Conservation (phyloP, 2,888 invertebrate species). For the Sclerodermus sp. region DNA sequence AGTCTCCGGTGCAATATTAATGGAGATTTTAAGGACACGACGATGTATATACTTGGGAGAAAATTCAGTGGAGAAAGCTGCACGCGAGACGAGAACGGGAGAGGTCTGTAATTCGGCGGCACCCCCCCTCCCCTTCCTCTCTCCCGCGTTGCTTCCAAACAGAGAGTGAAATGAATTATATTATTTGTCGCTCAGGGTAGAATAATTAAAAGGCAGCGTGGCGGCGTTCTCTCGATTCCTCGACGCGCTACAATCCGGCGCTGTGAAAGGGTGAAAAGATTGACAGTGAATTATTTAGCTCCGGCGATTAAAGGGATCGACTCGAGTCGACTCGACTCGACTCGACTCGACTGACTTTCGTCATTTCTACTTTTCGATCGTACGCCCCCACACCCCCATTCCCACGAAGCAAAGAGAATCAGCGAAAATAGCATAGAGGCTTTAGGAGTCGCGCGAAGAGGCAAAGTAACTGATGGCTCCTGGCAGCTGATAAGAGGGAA, state of each 20-base stretch:
- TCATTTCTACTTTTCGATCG: no score
- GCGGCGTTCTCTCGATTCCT: constrained; percentile 18
- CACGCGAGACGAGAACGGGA: not conserved
- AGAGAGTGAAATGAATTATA: constrained; percentile 52
- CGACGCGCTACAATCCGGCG: constrained; percentile 17
- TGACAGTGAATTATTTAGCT: constrained; percentile 55
- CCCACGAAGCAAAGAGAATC: no score
- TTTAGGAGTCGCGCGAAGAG: no score
- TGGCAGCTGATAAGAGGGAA: not conserved
- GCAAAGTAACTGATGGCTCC: no score
- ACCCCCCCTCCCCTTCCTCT: constrained; percentile 30
- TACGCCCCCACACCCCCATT: no score
- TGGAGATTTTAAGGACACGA: not conserved
- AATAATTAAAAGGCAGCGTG: constrained; percentile 49
- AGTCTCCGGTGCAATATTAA: no score
- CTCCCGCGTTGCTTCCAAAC: constrained; percentile 35
- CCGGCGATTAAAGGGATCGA: constrained; percentile 45
- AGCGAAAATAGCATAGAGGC: no score
- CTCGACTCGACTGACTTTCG: no score
- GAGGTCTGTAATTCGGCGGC: constrained; percentile 13
- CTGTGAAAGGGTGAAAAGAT: constrained; percentile 50
- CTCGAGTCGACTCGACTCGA: no score
- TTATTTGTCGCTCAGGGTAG: constrained; percentile 45
- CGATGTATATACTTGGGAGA: constrained; percentile 8
- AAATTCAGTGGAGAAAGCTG: constrained; percentile 13